phyloP scores from a whole-genome alignment of 2,797 vertebrate genomes.

The Halcyon chelicuti region DNA sequence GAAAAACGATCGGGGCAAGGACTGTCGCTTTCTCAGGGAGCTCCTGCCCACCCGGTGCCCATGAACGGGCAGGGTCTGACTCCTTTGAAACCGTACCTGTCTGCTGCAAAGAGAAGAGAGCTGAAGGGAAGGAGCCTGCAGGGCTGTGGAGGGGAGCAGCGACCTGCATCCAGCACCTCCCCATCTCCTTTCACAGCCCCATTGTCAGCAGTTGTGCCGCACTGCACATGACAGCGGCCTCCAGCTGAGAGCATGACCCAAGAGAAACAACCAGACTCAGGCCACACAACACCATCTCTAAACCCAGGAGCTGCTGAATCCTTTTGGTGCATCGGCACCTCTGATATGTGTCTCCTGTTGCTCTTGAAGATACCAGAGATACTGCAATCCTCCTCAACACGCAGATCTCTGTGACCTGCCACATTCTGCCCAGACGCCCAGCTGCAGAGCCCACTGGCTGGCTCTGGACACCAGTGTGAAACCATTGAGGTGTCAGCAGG shows the following conservation, averaged over 20 bases:
- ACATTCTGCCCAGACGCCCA: background rate
- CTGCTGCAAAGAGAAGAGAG: conserved; percentile 87
- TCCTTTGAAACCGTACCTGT: conserved; percentile 93
- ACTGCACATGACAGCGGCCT: background rate
- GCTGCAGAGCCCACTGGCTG: background rate
- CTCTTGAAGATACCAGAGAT: background rate
- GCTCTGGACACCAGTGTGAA: background rate
- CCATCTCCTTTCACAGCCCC: background rate
- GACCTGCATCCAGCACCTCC: background rate
- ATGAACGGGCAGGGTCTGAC: conserved; percentile 92
- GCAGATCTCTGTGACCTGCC: background rate
- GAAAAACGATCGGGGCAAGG: conserved; percentile 94
- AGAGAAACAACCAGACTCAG: background rate
- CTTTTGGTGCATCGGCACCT: background rate
- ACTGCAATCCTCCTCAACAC: background rate
- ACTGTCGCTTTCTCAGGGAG: conserved; percentile 88
- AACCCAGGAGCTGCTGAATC: background rate
- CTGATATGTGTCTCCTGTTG: fast-evolving
- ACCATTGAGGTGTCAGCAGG: background rate
- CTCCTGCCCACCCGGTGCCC: conserved; percentile 88
- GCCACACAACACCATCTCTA: background rate
- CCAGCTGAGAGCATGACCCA: background rate
- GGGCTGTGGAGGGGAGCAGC: conserved; percentile 1
- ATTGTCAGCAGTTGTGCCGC: background rate
- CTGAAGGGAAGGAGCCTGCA: conserved; percentile 47